phyloP scores from a whole-genome alignment of 1,140 invertebrate genomes.

The Ips nitidus region DNA sequence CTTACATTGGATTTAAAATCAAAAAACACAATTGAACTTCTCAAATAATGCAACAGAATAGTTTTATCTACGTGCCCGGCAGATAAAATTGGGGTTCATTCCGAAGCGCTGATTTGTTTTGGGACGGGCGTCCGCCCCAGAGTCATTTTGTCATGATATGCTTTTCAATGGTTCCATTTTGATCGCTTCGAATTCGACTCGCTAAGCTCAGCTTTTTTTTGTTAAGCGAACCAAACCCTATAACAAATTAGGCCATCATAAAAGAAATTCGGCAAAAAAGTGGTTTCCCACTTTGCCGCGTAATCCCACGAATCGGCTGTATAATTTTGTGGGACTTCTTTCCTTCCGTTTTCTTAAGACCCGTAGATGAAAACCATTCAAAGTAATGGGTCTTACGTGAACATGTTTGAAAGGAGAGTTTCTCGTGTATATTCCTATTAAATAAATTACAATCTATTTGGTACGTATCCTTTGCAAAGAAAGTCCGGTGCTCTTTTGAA shows the following conservation, averaged over 20 bases:
- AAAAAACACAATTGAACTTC: not conserved
- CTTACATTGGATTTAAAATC: too few relatives aligned
- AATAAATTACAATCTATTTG: conserved; percentile 6
- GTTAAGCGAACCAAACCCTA: too few relatives aligned
- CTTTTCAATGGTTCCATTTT: not conserved
- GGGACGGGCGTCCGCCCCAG: not conserved
- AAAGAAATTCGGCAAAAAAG: not conserved
- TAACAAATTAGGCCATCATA: not conserved
- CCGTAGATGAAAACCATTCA: conserved; percentile 27
- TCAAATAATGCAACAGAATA: conserved; percentile 12
- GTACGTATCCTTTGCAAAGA: too few relatives aligned
- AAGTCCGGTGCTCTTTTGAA: too few relatives aligned
- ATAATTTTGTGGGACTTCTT: conserved; percentile 22
- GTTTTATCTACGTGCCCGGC: conserved; percentile 4
- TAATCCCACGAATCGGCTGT: conserved; percentile 22
- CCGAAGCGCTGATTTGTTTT: conserved; percentile 11
- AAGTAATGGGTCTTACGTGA: conserved; percentile 28
- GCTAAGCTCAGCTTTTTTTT: too few relatives aligned
- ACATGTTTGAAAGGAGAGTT: conserved; percentile 8
- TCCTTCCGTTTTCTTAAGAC: conserved; percentile 22
- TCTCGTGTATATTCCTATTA: conserved; percentile 27
- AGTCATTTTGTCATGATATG: conserved; percentile 12
- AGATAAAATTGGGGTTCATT: conserved; percentile 8
- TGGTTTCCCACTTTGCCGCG: conserved; percentile 7
- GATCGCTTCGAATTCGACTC: too few relatives aligned